Conservation (phyloP, 2,113 vertebrate species). For the Bucco capensis region DNA sequence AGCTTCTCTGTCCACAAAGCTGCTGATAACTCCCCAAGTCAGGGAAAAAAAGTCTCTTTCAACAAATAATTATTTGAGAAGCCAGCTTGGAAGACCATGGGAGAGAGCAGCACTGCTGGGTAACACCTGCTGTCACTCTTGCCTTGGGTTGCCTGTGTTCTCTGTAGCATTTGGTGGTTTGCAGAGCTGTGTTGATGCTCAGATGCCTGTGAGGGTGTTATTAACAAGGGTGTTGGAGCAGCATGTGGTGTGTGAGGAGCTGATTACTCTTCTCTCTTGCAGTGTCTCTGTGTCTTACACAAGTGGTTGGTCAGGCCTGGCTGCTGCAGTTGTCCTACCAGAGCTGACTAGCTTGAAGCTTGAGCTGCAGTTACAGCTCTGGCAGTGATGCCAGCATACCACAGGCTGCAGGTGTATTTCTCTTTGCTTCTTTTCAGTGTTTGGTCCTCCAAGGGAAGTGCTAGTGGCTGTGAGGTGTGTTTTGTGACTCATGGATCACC, state of each 20-base stretch:
- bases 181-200: neutral
- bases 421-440: neutral
- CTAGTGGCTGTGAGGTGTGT: neutral
- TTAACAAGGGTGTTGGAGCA: neutral
- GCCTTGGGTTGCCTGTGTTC: neutral
- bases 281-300: neutral
- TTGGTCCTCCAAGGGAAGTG: neutral
- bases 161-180: neutral
- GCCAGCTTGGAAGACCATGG: neutral
- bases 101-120: neutral
- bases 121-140: neutral
- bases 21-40: neutral
- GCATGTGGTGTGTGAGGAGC: neutral
- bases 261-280: neutral
- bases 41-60: neutral
- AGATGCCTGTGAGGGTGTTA: neutral
- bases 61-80: neutral
- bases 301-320: neutral
- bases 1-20: neutral
- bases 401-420: neutral
- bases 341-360: neutral
- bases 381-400: neutral
- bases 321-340: neutral
- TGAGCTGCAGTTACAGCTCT: neutral
- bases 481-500: neutral